phyloP scores from a whole-genome alignment of 2,113 vertebrate genomes.

The Cinclus cinclus region DNA sequence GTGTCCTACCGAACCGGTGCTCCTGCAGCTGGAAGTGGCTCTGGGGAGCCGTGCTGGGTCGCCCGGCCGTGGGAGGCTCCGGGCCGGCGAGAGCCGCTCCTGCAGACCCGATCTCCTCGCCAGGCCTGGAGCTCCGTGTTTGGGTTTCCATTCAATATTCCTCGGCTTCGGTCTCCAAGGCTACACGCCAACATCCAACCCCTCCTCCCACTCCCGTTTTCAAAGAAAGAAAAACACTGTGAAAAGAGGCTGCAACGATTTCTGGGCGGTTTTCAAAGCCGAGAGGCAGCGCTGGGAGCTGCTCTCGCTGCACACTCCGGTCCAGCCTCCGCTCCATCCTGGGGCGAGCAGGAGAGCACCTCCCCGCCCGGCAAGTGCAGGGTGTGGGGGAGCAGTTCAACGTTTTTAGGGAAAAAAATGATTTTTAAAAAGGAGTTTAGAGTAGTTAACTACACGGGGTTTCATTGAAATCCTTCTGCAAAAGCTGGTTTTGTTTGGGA shows the following conservation, averaged over 20 bases:
- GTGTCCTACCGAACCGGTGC: fast-evolving
- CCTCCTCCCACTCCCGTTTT: slow-evolving; percentile 54
- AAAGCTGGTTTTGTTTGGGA: not conserved
- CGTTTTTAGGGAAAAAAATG: not conserved
- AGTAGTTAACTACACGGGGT: too few species aligned
- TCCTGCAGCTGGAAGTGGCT: not conserved
- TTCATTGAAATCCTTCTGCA: not conserved
- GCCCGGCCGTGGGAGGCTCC: not conserved
- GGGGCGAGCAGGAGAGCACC: fast-evolving
- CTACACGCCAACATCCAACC: slow-evolving; percentile 25
- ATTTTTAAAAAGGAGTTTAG: fast-evolving
- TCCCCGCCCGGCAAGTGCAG: not conserved
- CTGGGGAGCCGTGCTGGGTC: fast-evolving
- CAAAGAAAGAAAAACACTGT: slow-evolving; percentile 51
- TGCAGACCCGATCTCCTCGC: not conserved
- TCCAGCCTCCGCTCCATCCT: not conserved
- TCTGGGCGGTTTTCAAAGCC: slow-evolving; percentile 1
- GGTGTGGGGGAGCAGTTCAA: fast-evolving
- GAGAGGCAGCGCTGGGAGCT: not conserved
- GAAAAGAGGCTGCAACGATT: slow-evolving; percentile 16
- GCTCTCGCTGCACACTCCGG: not conserved
- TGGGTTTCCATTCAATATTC: slow-evolving; percentile 56
- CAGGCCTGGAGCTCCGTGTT: not conserved
- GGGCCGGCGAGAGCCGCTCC: not conserved
- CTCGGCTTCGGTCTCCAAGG: slow-evolving; percentile 43